These are phyloP conservation scores for Drosophila diplacantha DNA, from an alignment of 2,888 invertebrate species.

Conservation along the genomic window DNA sequence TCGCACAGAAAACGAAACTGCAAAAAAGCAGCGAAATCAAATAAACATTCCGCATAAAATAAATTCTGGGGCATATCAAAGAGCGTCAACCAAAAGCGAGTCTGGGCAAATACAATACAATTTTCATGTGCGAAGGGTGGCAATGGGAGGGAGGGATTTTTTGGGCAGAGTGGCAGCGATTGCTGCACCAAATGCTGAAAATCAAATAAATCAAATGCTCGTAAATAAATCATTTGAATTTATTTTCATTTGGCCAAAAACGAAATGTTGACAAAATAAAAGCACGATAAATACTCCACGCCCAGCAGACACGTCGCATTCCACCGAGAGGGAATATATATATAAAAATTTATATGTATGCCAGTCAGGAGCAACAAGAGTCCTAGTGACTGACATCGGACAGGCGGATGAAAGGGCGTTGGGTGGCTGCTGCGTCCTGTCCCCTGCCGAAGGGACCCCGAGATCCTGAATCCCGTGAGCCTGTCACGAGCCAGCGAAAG, in stretches of 20 bases:
- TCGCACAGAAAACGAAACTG: conserved; percentile 30
- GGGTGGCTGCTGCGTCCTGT: not conserved
- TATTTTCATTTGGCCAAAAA: conserved; percentile 61
- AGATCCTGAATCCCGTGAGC: conserved; percentile 19
- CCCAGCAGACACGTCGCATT: conserved; percentile 23
- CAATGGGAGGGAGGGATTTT: not conserved
- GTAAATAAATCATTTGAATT: conserved; percentile 76
- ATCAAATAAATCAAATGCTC: conserved; percentile 76
- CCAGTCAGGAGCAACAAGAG: conserved; percentile 25
- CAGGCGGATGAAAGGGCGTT: conserved; percentile 31
- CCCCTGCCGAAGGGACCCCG: conserved; percentile 8
- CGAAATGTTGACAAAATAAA: conserved; percentile 69
- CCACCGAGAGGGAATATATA: not conserved
- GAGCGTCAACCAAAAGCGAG: conserved; percentile 23
- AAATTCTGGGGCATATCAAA: conserved; percentile 28
- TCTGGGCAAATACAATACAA: conserved; percentile 42
- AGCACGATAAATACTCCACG: conserved; percentile 67
- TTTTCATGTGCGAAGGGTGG: conserved; percentile 35
- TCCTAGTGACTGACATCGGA: conserved; percentile 55
- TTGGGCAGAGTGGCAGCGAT: conserved; percentile 18
- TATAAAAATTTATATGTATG: conserved; percentile 7
- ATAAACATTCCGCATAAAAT: conserved; percentile 46
- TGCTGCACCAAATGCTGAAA: conserved; percentile 51
- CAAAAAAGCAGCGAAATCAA: conserved; percentile 41
- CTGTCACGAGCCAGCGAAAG: conserved; percentile 35